These are phyloP conservation scores for Gryllus bimaculatus DNA, from an alignment of 1,140 invertebrate genomes.

Conservation along the genomic window DNA sequence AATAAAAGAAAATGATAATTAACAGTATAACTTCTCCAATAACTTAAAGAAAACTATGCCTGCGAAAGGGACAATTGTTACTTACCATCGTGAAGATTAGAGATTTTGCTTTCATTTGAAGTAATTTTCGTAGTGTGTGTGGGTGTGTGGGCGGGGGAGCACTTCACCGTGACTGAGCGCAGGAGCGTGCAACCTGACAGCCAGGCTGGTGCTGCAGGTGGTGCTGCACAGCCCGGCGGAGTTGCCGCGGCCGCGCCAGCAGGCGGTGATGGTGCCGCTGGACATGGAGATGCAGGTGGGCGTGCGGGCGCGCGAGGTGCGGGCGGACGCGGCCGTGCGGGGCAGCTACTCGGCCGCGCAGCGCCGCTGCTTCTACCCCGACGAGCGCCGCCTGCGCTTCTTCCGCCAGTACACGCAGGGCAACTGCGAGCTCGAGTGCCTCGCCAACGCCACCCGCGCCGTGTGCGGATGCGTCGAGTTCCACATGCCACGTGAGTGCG, in stretches of 20 bases:
- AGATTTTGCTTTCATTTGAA: no score
- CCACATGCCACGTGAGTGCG: background rate
- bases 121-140: no score
- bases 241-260: background rate
- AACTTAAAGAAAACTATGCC: no score
- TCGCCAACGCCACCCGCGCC: background rate
- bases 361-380: background rate
- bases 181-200: no score
- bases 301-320: background rate
- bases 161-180: no score
- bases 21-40: no score
- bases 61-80: no score
- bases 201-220: background rate
- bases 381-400: background rate
- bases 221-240: background rate
- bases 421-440: background rate
- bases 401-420: background rate
- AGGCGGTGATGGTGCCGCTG: background rate
- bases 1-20: no score
- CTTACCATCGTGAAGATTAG: no score
- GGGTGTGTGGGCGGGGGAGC: no score
- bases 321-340: background rate
- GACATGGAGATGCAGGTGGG: background rate
- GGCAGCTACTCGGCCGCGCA: background rate
- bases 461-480: background rate